Evolutionary conservation across 2,797 vertebrate genomes (phyloP), one percentile per base, ranked within the genome.

Genomic region (Phrynocephalus vlangalii): DNA sequence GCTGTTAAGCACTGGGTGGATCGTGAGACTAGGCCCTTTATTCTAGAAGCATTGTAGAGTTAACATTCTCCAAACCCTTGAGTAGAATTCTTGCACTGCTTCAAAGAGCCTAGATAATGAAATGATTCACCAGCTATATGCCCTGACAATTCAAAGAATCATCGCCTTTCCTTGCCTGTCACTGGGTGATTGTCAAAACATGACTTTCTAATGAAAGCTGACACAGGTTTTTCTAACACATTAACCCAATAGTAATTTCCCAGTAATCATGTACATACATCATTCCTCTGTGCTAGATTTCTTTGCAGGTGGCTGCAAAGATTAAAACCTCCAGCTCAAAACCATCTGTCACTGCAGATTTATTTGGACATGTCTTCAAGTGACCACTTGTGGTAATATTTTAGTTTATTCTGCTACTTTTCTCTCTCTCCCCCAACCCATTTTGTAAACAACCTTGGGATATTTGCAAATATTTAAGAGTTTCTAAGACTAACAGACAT

Each of bases 151-250:
- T 4, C 30, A 85, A 24, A 67, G 66, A 86, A 82, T 1, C 1
- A 28, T 80, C 89, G 1, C 85, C 89, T 92, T 87, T 87, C 79
- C 88, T 22, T 90, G 0, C 5, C 38, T 88, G 52, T 3, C 63
- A 71, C 6, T 83, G 84, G 76, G 18, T 50, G 33, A n/a, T 73
- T 67, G 79, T 80, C 52, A 73, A 72, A 75, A 80, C 26, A 22
- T 84, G 56, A 73, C 70, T 84, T 10, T 79, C 82, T 80, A 84
- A 79, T 80, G 50, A 16, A 84, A 84, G 28, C 60, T 88, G 87
- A 67, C 79, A 79, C 24, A 9, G 13, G 68, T 24, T 84, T 67
- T 87, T 68, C 80, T 30, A 75, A 76, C 16, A 44, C 30, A 56
- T 85, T 81, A 66, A 13, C 15, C 60, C 6, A 85, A 48, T 24